Conservation (phyloP, 2,888 invertebrate genomes). For the Tachina grossa region DNA sequence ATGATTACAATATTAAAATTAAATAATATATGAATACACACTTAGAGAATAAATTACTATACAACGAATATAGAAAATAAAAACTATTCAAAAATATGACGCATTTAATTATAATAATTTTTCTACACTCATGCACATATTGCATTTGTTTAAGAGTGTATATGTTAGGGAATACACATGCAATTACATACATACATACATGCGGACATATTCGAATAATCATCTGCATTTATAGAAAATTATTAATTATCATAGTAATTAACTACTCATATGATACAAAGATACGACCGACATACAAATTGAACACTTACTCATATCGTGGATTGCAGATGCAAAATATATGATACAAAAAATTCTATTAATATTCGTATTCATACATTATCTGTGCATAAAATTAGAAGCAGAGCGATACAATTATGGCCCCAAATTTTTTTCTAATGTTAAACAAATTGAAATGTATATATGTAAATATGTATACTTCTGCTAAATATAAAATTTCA, state of each 20-base stretch:
- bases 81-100: slow-evolving; percentile 41
- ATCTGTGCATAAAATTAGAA: slow-evolving; percentile 1
- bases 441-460: too few relatives aligned
- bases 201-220: not conserved
- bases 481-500: too few relatives aligned
- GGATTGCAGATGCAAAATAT: slow-evolving; percentile 48
- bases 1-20: slow-evolving; percentile 11
- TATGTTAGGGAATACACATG: not conserved
- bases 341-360: slow-evolving; percentile 49
- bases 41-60: too few relatives aligned
- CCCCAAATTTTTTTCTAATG: not conserved
- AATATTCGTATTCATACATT: not conserved
- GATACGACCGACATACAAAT: slow-evolving; percentile 47
- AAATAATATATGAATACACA: slow-evolving; percentile 19
- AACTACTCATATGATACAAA: slow-evolving; percentile 59
- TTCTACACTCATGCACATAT: slow-evolving; percentile 15
- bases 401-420: not conserved
- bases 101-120: slow-evolving; percentile 57
- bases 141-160: not conserved
- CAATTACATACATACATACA: not conserved
- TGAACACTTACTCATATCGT: slow-evolving; percentile 28
- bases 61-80: not conserved
- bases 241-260: slow-evolving; percentile 68
- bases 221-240: slow-evolving; percentile 43
- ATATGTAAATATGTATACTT: too few relatives aligned